Evolutionary conservation across 1,140 invertebrate species (phyloP).

Genomic region (Hetaerina americana): DNA sequence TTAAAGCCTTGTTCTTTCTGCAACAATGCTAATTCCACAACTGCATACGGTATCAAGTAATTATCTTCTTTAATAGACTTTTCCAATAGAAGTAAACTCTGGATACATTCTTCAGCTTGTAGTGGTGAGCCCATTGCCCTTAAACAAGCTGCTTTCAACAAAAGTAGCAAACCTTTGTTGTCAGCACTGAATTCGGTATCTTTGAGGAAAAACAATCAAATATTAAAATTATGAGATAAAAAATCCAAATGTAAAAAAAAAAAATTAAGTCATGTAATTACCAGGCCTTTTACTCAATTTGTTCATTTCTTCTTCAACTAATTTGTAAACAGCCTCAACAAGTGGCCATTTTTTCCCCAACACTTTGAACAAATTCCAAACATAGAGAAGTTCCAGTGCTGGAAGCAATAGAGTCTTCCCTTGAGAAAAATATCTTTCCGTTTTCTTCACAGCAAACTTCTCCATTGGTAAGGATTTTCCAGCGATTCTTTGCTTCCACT

Average conservation of each 20-base stretch:
- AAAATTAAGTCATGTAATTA: background rate
- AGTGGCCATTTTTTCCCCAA: constrained; percentile 55
- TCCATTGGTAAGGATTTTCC: constrained; percentile 95
- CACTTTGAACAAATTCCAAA: constrained; percentile 88
- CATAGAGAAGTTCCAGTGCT: constrained; percentile 74
- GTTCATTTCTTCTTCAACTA: constrained; percentile 50
- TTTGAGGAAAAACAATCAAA: background rate
- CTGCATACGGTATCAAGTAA: constrained; percentile 75
- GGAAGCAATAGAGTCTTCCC: constrained; percentile 63
- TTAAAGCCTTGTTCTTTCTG: constrained; percentile 50
- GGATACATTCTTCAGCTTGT: constrained; percentile 64
- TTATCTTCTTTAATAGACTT: constrained; percentile 69
- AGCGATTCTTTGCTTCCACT: constrained; percentile 77
- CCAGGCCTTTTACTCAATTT: constrained; percentile 19
- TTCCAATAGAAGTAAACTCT: constrained; percentile 51
- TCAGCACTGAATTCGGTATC: constrained; percentile 51
- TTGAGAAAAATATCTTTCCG: constrained; percentile 62
- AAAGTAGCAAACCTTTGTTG: constrained; percentile 59
- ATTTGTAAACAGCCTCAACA: constrained; percentile 53
- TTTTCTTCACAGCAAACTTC: constrained; percentile 83
- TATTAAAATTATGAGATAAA: background rate
- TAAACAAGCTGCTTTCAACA: constrained; percentile 77
- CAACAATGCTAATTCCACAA: constrained; percentile 72
- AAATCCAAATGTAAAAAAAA: background rate
- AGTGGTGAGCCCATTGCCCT: constrained; percentile 52